A percentile compares a stretch with the other conserved stretches of the same genome.
These are phyloP conservation scores for Panagrolaimus sp. DNA, from an alignment of 1,140 invertebrate species.

Conservation along the genomic window DNA sequence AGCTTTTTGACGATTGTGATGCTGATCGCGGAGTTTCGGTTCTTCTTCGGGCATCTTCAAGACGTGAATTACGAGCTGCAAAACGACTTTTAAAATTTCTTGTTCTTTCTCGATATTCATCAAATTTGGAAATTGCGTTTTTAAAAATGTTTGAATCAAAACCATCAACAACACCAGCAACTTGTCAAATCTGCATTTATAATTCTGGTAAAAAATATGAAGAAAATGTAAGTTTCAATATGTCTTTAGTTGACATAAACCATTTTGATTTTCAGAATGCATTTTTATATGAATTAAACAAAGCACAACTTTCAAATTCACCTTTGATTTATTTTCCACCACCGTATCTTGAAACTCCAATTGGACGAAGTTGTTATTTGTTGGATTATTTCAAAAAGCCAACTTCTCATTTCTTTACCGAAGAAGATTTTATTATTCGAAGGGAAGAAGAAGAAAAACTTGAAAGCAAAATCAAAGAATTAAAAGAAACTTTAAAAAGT, in stretches of 20 bases:
- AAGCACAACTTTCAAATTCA: conserved; percentile 74
- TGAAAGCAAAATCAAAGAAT: conserved; percentile 7
- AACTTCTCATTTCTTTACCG: conserved; percentile 66
- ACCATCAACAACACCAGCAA: conserved; percentile 65
- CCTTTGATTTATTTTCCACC: conserved; percentile 77
- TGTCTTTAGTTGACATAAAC: neutral
- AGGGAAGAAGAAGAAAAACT: conserved; percentile 24
- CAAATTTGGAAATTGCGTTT: conserved; percentile 45
- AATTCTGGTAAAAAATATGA: conserved; percentile 73
- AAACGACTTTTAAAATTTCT: conserved; percentile 52
- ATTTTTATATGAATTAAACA: conserved; percentile 72
- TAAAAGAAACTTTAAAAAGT: conserved; percentile 9
- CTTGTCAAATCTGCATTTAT: conserved; percentile 82
- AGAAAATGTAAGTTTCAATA: conserved; percentile 60
- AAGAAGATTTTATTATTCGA: conserved; percentile 25
- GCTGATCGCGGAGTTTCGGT: conserved; percentile 82
- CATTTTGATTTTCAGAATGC: conserved; percentile 38
- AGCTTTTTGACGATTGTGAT: conserved; percentile 76
- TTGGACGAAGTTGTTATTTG: conserved; percentile 72
- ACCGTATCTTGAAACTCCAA: conserved; percentile 81
- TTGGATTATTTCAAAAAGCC: conserved; percentile 74
- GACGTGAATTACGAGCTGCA: conserved; percentile 69
- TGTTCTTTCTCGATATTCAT: conserved; percentile 33
- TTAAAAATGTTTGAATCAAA: conserved; percentile 45
- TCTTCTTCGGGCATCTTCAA: conserved; percentile 73